Base-by-base conservation (phyloP, 2,113 vertebrate genomes). In the Macrotus californicus region DNA sequence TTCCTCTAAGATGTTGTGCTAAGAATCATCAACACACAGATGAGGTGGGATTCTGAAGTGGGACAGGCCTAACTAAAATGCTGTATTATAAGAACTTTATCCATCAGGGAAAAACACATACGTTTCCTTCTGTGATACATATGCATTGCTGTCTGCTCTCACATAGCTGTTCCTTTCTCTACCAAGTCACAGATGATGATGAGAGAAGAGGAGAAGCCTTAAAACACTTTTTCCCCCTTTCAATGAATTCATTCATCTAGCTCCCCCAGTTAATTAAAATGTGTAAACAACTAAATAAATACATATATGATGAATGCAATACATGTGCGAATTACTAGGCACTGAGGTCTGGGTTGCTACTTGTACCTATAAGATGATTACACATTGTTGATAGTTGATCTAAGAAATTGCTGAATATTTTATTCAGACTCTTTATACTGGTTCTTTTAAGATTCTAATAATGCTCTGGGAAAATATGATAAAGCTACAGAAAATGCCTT, bases 381-480 rank as follows among this genome's bases (percentile, higher is more conserved):
- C 1, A 70, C 29, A 39, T 69, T 67, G 11, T n/a, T 61, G 56
- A 39, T 76, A 15, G 87, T 94, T 87, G 84, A 73, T 83, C 89
- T 86, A 87, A 52, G 69, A 77, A 52, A 50, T 72, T 82, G 14
- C 41, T 82, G 48, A 67, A 52, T 83, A 41, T 41, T 72, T 95
- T 64, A 70, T 89, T 36, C 16, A 36, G 14, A 59, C 3, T 19
- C 34, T 82, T 84, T 34, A 46, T 87, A 48, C 26, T 52, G 10
- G 3, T 56, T 79, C 26, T 85, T 96, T 91, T 64, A 96, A 89
- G 66, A 87, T 85, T 75, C 41, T 89, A 41, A 77, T 86, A 56
- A 72, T 61, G 22, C 34, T 81, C 31, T 56, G 77, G 39, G 87
- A 69, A 87, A 87, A 87, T 70, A 56, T 64, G 69, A 52, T 76